Conservation (phyloP, 2,113 vertebrate genomes). For the Xenopus tropicalis region DNA sequence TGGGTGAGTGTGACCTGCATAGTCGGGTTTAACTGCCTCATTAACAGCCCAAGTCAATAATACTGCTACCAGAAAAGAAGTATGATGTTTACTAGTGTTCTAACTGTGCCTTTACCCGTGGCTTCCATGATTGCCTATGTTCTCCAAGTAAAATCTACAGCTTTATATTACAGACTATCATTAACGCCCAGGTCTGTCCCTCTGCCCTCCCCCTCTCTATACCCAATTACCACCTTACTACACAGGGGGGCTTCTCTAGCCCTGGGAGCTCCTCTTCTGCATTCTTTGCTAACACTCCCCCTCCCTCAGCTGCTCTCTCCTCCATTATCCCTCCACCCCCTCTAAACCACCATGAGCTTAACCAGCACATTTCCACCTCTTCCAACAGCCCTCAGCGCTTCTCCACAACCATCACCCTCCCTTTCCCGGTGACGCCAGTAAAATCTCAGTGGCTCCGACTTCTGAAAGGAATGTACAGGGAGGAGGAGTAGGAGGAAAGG, state of each 20-base stretch:
- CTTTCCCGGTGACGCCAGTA: slow-evolving; percentile 20
- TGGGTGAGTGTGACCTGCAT: too few relatives aligned
- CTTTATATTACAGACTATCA: too few relatives aligned
- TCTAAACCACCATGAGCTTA: neutral
- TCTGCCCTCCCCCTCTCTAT: too few relatives aligned
- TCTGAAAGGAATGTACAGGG: slow-evolving; percentile 36
- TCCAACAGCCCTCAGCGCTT: slow-evolving; percentile 8
- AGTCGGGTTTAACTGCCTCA: too few relatives aligned
- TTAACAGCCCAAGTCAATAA: too few relatives aligned
- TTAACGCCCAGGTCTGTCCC: too few relatives aligned
- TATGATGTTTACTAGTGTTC: too few relatives aligned
- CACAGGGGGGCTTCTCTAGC: neutral
- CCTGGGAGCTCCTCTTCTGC: neutral
- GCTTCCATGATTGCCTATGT: too few relatives aligned
- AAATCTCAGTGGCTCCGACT: slow-evolving; percentile 23
- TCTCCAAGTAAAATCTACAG: too few relatives aligned
- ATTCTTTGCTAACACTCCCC: neutral
- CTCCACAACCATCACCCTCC: slow-evolving; percentile 11
- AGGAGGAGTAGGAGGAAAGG: slow-evolving; percentile 14
- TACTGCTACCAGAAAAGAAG: too few relatives aligned
- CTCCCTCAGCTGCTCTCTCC: neutral
- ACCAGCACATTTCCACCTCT: neutral
- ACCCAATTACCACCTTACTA: neutral
- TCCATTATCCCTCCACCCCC: neutral
- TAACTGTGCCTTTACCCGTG: too few relatives aligned